These are phyloP conservation scores for Lepidothrix coronata DNA, from an alignment of 2,113 vertebrate species.

Conservation along the genomic window DNA sequence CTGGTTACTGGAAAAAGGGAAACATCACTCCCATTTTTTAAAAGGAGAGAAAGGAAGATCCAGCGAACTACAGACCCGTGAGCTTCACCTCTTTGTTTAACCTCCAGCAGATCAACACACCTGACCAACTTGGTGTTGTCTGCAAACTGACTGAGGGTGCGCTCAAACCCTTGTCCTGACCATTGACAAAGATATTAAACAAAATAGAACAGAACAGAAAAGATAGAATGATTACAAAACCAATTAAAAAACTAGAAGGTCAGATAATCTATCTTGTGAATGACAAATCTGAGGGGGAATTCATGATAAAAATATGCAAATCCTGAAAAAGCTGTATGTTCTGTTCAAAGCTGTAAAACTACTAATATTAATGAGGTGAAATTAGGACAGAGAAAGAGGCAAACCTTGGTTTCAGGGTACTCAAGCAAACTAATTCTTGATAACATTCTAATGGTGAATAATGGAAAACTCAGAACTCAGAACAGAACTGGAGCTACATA, in stretches of 20 bases:
- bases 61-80: rapidly evolving
- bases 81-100: neutral
- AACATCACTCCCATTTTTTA: neutral
- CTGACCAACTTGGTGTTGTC: neutral
- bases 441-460: neutral
- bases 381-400: neutral
- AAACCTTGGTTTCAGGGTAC: neutral
- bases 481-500: neutral
- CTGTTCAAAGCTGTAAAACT: neutral
- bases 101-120: neutral
- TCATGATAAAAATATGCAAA: neutral
- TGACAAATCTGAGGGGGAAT: neutral
- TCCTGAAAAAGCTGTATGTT: neutral
- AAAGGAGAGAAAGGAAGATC: neutral
- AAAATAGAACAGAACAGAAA: neutral
- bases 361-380: neutral
- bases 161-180: neutral
- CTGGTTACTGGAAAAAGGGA: neutral
- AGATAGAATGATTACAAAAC: neutral
- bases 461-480: neutral
- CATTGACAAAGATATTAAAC: neutral
- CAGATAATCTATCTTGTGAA: neutral
- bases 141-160: neutral
- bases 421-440: neutral
- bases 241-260: neutral